Base-by-base conservation (phyloP, 2,888 invertebrate species). In the Perithous albicinctus region DNA sequence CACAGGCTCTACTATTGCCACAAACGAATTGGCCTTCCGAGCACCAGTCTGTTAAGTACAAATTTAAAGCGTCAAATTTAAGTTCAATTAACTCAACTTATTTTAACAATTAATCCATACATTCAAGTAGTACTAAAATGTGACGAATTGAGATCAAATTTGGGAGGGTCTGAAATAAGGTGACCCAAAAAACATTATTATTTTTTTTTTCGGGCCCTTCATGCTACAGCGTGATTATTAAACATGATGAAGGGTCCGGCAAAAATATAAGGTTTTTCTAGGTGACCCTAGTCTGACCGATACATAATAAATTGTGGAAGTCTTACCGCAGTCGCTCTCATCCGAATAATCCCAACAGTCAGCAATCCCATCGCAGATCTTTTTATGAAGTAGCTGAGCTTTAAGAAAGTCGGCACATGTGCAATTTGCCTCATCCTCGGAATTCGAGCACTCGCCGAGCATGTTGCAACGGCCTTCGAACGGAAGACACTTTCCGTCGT, bases 341-440 rank as follows among this genome's bases (percentile, higher is more conserved):
- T 97, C 97, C 0, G 96, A 95, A 89, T 95, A 96, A 90, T 97
- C 97, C 95, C 96, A 96, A 88, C 97, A 97, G 88, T 97, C 97
- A 0, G 96, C 95, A 29, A 96, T 94, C 1, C 97, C 97, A 87
- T 97, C 97, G 89, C 97, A 97, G 66, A 97, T 95, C 92, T 97
- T 97, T 12, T 96, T 94, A 81, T 95, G 93, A 0, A 96, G 93
- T 84, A 95, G 95, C 88, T 96, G 96, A 0, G 96, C 95, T 75
- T 94, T 94, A 51, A 97, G 91, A 87, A 96, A 96, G 91, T 97
- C 96, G 7, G 96, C 96, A 90, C 97, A 97, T 20, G 95, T 94
- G 89, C 97, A 97, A 73, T 95, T 94, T 32, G 94, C 93, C 89
- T 96, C 97, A 88, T 97, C 97, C 82, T 95, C 95, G 0, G 96